These are phyloP conservation scores for Cottoperca gobio DNA, from an alignment of 2,797 vertebrate genomes.

Conservation along the genomic window DNA sequence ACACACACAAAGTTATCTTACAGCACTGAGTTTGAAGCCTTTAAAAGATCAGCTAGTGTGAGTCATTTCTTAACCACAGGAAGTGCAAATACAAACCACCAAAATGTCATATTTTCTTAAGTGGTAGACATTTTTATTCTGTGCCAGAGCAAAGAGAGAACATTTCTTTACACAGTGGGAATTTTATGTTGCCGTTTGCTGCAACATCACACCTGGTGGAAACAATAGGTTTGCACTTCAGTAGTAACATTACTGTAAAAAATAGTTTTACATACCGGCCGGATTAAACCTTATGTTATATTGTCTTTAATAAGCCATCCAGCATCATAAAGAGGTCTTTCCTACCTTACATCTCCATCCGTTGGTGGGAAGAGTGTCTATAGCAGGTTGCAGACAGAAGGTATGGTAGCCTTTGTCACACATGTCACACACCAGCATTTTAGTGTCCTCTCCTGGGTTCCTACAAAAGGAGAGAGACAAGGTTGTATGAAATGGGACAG, in stretches of 20 bases:
- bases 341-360: constrained; percentile 98
- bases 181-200: background rate
- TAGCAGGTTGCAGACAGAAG: constrained; percentile 97
- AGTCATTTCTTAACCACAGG: constrained; percentile 64
- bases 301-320: background rate
- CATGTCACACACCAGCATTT: constrained; percentile 99
- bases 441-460: constrained; percentile 98
- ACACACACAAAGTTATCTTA: constrained; percentile 4
- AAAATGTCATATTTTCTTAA: constrained; percentile 37
- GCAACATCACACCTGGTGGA: background rate
- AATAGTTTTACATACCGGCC: background rate
- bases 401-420: constrained; percentile 99
- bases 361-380: constrained; percentile 96
- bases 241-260: background rate
- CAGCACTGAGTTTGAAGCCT: constrained; percentile 26
- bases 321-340: background rate
- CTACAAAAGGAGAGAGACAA: constrained; percentile 75
- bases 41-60: constrained; percentile 47
- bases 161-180: background rate
- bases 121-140: constrained; percentile 19
- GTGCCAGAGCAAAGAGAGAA: constrained; percentile 10
- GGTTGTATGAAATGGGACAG: background rate
- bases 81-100: constrained; percentile 47
- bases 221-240: background rate
- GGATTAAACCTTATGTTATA: background rate